Evolutionary conservation across 2,888 invertebrate species (phyloP), one percentile per base, ranked within the genome.

Genomic region (Apodemia duryi): DNA sequence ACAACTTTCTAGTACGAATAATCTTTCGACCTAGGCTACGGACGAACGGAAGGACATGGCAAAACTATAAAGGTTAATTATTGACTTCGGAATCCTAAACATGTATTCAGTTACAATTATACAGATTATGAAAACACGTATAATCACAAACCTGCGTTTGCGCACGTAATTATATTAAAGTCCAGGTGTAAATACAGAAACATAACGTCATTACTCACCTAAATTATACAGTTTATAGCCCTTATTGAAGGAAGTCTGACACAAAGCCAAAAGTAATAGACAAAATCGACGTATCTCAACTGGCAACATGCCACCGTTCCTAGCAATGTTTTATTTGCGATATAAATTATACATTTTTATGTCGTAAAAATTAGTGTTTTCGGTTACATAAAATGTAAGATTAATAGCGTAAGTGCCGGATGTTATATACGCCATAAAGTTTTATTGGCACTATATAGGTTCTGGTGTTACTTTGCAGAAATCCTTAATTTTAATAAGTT

Each of bases 191-290:
- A 67, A 61, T 65, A 46, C 51, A 52, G 52, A 21, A 65, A 61
- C 60, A 65, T 41, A 68, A 62, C 63, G 67, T 66, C 52, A 68
- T 54, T 66, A 54, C 61, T 61, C 70, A 63, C 71, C 65, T 67
- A 65, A 73, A 73, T 74, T 72, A 69, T 65, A 69, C 68, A 73
- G 74, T 74, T 72, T 73, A 73, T 75, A 69, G 71, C 67, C 66
- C 64, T 69, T 78, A 82, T 75, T 77, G 77, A 79, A 76, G 75
- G 73, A 72, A 77, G 75, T 73, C 77, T 80, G 84, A 79, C 76
- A 75, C 73, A 69, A 71, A 74, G 87, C 88, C 85, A 88, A 85
- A 75, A 82, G 73, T 73, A 74, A 72, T 71, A 82, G 76, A 78
- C 83, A 83, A 79, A 81, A 81, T 73, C 67, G 70, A 60, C 65